Evolutionary conservation across 2,113 vertebrate species (phyloP).

Genomic region (Nyctibius bracteatus): DNA sequence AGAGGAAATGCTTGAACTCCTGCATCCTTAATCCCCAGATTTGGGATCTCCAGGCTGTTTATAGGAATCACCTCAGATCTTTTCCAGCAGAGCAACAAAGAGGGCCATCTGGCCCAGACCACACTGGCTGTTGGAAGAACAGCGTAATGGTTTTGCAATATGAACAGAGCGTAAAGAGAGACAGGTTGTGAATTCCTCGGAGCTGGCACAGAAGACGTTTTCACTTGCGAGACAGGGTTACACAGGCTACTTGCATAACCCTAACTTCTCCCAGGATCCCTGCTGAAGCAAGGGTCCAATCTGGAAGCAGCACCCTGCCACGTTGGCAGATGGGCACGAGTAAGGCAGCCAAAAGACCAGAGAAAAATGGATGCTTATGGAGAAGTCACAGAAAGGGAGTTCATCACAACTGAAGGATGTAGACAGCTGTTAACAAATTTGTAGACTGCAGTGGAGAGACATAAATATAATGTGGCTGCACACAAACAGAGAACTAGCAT

Average conservation of each 20-base stretch:
- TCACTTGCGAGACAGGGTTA: not conserved
- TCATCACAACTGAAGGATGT: not conserved
- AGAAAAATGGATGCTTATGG: not conserved
- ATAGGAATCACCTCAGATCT: not conserved
- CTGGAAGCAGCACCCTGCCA: constrained; percentile 26
- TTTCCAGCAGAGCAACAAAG: not conserved
- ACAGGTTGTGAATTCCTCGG: not conserved
- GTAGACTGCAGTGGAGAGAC: not conserved
- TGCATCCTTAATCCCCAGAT: not conserved
- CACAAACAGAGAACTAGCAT: not conserved
- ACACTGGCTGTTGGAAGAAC: not conserved
- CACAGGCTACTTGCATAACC: not conserved
- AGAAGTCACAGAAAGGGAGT: not conserved
- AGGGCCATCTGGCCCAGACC: not conserved
- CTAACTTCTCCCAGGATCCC: not conserved
- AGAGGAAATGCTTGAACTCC: not conserved
- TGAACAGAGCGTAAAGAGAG: not conserved
- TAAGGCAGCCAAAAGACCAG: constrained; percentile 31
- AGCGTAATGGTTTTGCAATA: not conserved
- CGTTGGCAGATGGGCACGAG: not conserved
- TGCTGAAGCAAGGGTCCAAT: not conserved
- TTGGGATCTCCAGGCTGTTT: not conserved
- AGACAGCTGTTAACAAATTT: not conserved
- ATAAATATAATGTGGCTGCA: not conserved
- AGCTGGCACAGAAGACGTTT: not conserved